phyloP scores from a whole-genome alignment of 2,797 vertebrate species.

The Phylloscopus collybita region DNA sequence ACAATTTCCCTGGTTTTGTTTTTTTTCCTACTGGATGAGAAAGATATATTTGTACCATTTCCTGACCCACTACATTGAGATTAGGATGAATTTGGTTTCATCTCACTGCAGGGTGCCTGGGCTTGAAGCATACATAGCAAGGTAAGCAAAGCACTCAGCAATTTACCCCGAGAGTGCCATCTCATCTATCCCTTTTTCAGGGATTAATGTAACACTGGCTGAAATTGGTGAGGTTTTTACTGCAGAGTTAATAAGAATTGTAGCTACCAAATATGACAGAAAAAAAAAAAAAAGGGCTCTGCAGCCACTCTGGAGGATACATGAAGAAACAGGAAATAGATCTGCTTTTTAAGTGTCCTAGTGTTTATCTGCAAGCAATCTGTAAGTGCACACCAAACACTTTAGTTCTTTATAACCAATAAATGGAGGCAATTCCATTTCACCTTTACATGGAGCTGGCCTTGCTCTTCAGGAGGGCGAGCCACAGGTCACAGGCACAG shows the following conservation, averaged over 20 bases:
- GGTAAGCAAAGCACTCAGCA: neutral
- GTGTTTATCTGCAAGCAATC: neutral
- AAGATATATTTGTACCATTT: neutral
- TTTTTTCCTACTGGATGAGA: neutral
- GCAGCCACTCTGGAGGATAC: neutral
- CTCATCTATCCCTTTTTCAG: neutral
- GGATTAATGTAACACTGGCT: neutral
- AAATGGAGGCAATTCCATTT: neutral
- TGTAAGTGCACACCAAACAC: neutral
- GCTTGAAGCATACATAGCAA: neutral
- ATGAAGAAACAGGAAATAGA: neutral
- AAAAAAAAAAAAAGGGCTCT: neutral
- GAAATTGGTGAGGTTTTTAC: neutral
- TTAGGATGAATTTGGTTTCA: neutral
- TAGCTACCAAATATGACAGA: neutral
- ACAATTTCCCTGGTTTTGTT: neutral
- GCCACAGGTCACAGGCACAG: neutral
- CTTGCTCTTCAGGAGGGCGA: neutral
- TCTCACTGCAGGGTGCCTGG: neutral
- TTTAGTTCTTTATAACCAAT: neutral
- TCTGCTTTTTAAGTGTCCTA: neutral
- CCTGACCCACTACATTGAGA: neutral
- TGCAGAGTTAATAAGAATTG: neutral
- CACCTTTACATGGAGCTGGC: neutral
- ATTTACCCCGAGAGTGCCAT: fast-evolving